Conservation (phyloP, 2,113 vertebrate genomes). For the Arothron firmamentum region DNA sequence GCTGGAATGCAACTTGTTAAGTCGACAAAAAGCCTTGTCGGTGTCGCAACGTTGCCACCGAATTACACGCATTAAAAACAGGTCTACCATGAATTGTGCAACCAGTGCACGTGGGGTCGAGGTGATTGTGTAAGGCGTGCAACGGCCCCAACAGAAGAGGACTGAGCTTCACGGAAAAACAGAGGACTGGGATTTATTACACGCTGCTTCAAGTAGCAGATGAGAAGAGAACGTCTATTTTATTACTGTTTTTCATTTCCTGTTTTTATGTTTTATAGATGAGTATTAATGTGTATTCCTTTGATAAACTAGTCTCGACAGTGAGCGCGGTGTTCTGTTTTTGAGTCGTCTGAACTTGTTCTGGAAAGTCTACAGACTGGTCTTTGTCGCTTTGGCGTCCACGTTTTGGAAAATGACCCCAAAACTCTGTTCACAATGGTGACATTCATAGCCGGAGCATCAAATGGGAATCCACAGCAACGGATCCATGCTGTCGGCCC, state of each 20-base stretch:
- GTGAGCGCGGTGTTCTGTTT: slow-evolving; percentile 30
- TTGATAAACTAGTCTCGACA: slow-evolving; percentile 67
- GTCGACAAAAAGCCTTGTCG: slow-evolving; percentile 22
- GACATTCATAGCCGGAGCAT: not conserved
- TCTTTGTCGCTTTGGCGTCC: slow-evolving; percentile 25
- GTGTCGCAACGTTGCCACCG: not conserved
- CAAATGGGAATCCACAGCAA: not conserved
- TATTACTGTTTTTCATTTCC: slow-evolving; percentile 60
- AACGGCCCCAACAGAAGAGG: slow-evolving; percentile 20
- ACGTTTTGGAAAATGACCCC: slow-evolving; percentile 32
- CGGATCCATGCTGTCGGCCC: no score
- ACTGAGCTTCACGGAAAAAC: slow-evolving; percentile 4
- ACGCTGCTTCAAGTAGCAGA: slow-evolving; percentile 5
- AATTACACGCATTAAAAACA: slow-evolving; percentile 8
- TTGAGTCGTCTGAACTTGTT: slow-evolving; percentile 27
- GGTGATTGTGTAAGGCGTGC: slow-evolving; percentile 7
- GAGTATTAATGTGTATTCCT: slow-evolving; percentile 64
- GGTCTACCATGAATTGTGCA: slow-evolving; percentile 2
- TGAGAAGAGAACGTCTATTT: slow-evolving; percentile 69
- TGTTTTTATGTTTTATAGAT: slow-evolving; percentile 64
- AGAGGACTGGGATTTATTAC: no score
- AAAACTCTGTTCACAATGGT: not conserved
- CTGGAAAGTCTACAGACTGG: slow-evolving; percentile 15
- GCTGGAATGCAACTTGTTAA: slow-evolving; percentile 30
- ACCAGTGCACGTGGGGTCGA: slow-evolving; percentile 6